Evolutionary conservation across 35 echinoderm and acorn worm genomes (phyloP).

Genomic region (Eucidaris tribuloides): DNA sequence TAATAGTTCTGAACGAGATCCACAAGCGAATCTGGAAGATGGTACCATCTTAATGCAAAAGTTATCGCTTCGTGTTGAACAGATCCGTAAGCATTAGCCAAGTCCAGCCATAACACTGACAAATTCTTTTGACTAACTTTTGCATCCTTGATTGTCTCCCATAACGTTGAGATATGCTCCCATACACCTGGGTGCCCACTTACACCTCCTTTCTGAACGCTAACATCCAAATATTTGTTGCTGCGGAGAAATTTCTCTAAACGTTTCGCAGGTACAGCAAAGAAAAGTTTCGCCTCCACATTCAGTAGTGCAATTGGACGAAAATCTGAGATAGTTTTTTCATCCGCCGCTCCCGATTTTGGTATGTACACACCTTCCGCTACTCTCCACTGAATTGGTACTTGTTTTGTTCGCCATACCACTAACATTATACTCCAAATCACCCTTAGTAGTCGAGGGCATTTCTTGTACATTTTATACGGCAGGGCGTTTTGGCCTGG

Average conservation of each 20-base stretch:
- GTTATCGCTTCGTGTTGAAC: neutral
- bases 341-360: neutral
- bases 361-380: slow-evolving; percentile 4
- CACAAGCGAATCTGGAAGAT: neutral
- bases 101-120: neutral
- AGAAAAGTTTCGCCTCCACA: neutral
- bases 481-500: neutral
- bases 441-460: neutral
- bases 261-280: neutral
- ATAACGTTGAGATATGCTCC: neutral
- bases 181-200: neutral
- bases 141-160: neutral
- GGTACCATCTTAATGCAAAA: neutral
- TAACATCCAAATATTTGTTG: neutral
- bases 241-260: neutral
- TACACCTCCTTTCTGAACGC: neutral
- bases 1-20: neutral
- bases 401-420: neutral
- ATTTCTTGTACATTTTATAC: neutral
- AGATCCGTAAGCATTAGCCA: neutral
- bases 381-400: neutral
- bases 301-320: neutral
- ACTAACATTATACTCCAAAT: neutral
- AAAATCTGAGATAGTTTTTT: neutral
- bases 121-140: neutral